Evolutionary conservation across 2,113 vertebrate genomes (phyloP), one percentile per base, ranked within the genome.

Genomic region (Larimichthys crocea): DNA sequence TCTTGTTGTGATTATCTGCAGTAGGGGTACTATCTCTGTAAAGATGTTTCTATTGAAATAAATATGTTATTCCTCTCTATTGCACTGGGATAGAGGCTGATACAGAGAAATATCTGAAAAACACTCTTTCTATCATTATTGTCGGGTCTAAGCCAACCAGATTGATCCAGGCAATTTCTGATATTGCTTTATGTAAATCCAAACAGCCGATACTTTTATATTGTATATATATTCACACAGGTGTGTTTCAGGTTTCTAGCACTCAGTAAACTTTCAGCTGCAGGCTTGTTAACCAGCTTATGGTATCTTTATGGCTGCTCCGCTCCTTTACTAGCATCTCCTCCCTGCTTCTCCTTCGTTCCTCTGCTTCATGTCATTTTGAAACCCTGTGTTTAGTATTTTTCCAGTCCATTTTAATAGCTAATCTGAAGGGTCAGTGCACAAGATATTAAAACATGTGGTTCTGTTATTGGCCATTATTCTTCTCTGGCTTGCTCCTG

Each of bases 391-490:
- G 24, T 82, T 69, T 48, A 53, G 46, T 74, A 65, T 49, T 46
- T 57, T 72, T 76, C 4, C 26, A 26, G 0, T 9, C 29, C 52
- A 46, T 48, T 3, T 11, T 71, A 19, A 82, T 84, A 3, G 16
- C 29, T 78, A 46, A 74, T 79, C 44, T 48, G 50, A 66, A 53
- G 72, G 42, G 49, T 78, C 62, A 59, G 49, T 50, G 31, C 50
- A 63, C 17, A n/a, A 84, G 44, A 87, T 53, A 65, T 61, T 56
- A 52, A 52, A 85, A 61, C 26, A 74, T 52, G 26, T 52, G 24
- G 22, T 76, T 84, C 69, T 71, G 67, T 59, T 75, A 74, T 74
- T 65, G 72, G 6, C 44, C 12, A 55, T 79, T 29, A 52, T 52
- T 72, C 15, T 69, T 9, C 22, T 1, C 8, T 42, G 19, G 14